Evolutionary conservation across 2,797 vertebrate genomes (phyloP), one percentile per base, ranked within the genome.

Genomic region (Gouania willdenowi): DNA sequence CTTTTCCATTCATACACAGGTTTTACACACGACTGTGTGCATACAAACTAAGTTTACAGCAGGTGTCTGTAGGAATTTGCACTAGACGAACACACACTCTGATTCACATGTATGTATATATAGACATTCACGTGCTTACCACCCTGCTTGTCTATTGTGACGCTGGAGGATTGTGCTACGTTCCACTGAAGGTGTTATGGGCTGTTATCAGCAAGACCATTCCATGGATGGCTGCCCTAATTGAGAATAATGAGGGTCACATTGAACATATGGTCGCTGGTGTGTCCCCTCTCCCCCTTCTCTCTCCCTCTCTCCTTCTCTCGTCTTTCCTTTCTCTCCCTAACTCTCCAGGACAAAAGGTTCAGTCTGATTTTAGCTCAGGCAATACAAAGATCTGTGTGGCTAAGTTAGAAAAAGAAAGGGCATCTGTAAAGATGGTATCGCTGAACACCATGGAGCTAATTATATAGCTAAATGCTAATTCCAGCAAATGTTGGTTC

Each of bases 201-300:
- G 79, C 85, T 85, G 77, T 87, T 88, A 89, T 89, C 88, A 89
- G 87, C 85, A 77, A 88, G 85, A 88, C 87, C 84, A 86, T 87
- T 88, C 86, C 88, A 90, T 88, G 88, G 89, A 89, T 91, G 89
- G 86, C 88, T 91, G 89, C 87, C 83, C 88, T 91, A 90, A 91
- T 90, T 89, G 89, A 90, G 88, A 91, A 90, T 91, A 91, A 90
- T 90, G 88, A 91, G 89, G 89, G 89, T 91, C 88, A 91, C 89
- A 89, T 90, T 91, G 89, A 90, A 87, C 89, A 91, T 91, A 91
- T 91, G 89, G 88, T 89, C 82, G 81, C 87, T 88, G 89, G 88
- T 89, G 83, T 84, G 84, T 86, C 79, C 85, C 80, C 69, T 82
- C 76, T 78, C 73, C 74, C 69, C 81, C 78, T 77, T 71, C 50